phyloP scores from a whole-genome alignment of 2,113 vertebrate species.

The Anolis sagrei region DNA sequence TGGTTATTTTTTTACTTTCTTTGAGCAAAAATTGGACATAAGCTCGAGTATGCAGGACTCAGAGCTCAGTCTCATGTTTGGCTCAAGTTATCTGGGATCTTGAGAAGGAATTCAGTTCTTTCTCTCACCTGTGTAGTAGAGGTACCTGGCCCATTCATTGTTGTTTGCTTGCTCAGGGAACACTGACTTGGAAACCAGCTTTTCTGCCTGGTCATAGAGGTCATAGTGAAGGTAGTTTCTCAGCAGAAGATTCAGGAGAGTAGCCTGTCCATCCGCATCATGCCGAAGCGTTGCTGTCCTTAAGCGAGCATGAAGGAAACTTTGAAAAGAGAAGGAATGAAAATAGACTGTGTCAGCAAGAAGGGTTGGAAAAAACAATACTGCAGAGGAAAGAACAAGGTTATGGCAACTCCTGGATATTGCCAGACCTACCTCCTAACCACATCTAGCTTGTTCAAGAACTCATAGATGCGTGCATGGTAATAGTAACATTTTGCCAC shows the following conservation, averaged over 20 bases:
- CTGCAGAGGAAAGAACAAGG: no score
- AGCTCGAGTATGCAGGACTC: no score
- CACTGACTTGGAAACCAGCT: conserved; percentile 95
- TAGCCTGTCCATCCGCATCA: conserved; percentile 93
- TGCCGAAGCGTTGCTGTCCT: conserved; percentile 94
- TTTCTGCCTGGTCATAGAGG: conserved; percentile 97
- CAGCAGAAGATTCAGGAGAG: conserved; percentile 93
- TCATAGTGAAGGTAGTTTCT: conserved; percentile 97
- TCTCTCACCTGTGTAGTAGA: conserved; percentile 93
- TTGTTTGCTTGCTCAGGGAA: conserved; percentile 98
- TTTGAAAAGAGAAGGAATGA: conserved; percentile 5
- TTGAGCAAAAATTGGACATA: no score
- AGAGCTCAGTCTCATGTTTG: not conserved
- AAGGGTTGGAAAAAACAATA: not conserved
- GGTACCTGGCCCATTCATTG: conserved; percentile 98
- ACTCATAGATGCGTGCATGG: conserved; percentile 94
- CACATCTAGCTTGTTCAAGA: conserved; percentile 89
- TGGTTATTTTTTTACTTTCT: not conserved
- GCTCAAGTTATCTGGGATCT: not conserved
- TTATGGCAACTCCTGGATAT: not conserved
- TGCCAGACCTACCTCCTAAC: conserved; percentile 86
- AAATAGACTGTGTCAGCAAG: rapidly evolving
- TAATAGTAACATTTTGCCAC: conserved; percentile 98
- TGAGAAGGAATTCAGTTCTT: not conserved
- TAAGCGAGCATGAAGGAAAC: conserved; percentile 92